These are phyloP conservation scores for Acipenser transmontanus DNA, from an alignment of 2,797 vertebrate genomes.

Conservation along the genomic window DNA sequence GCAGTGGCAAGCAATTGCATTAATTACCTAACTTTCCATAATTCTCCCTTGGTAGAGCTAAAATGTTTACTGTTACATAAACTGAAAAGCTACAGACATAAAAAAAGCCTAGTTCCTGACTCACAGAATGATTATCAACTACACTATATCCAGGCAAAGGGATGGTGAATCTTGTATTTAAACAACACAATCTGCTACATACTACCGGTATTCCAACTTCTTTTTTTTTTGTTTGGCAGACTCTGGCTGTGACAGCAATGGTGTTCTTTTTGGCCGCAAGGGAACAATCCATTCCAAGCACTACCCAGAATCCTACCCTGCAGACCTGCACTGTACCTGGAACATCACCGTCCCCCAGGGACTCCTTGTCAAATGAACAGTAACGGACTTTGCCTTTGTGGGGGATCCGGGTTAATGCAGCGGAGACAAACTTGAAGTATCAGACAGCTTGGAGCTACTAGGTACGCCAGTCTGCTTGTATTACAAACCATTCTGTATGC, in stretches of 20 bases:
- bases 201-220: no score
- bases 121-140: no score
- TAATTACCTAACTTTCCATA: no score
- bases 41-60: no score
- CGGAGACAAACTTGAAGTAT: slow-evolving; percentile 49
- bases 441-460: slow-evolving; percentile 47
- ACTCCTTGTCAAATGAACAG: slow-evolving; percentile 53
- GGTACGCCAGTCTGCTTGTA: slow-evolving; percentile 34
- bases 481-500: no score
- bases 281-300: slow-evolving; percentile 51
- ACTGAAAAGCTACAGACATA: no score
- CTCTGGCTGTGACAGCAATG: slow-evolving; percentile 37
- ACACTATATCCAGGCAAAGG: no score
- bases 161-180: no score
- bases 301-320: slow-evolving; percentile 55
- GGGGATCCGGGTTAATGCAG: slow-evolving; percentile 53
- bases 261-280: slow-evolving; percentile 44
- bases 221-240: slow-evolving; percentile 23
- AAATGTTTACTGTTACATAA: no score
- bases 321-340: slow-evolving; percentile 50
- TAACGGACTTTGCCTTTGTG: slow-evolving; percentile 55
- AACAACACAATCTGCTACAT: no score
- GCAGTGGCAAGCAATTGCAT: no score
- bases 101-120: no score
- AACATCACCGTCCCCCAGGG: slow-evolving; percentile 51